Conservation (phyloP, 2,797 vertebrate genomes). For the Strix occidentalis region DNA sequence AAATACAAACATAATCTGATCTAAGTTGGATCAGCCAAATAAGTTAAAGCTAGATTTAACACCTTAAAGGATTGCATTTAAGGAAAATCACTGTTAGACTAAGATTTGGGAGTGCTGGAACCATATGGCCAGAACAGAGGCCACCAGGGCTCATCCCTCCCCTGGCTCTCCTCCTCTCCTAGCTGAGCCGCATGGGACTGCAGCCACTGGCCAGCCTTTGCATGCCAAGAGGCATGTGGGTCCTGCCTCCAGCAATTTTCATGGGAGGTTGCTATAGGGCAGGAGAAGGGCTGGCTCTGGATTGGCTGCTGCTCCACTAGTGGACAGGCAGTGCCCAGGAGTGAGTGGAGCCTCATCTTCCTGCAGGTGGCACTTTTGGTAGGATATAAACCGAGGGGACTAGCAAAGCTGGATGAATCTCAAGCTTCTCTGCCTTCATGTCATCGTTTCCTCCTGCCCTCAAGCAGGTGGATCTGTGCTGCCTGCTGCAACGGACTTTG, state of each 20-base stretch:
- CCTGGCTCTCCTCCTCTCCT: rapidly evolving
- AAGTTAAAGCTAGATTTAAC: constrained; percentile 73
- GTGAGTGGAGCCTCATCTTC: neutral
- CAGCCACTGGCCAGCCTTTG: too few relatives aligned
- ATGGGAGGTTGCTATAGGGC: neutral
- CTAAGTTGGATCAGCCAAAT: constrained; percentile 75
- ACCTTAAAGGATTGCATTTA: constrained; percentile 64
- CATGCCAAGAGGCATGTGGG: neutral
- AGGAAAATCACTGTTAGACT: constrained; percentile 58
- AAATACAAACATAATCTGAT: constrained; percentile 78
- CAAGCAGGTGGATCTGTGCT: neutral
- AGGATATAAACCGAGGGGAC: neutral
- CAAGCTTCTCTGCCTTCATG: neutral
- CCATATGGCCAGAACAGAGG: neutral
- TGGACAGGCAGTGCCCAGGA: neutral
- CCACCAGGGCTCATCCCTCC: neutral
- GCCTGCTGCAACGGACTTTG: neutral
- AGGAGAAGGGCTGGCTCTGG: neutral
- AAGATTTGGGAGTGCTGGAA: neutral
- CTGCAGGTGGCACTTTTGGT: rapidly evolving
- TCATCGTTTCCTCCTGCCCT: neutral
- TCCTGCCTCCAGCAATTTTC: neutral
- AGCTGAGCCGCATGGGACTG: rapidly evolving
- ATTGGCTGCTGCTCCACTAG: neutral
- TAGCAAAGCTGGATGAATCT: rapidly evolving